These are phyloP conservation scores for Caenorhabditis sp. DNA, from an alignment of 2,888 invertebrate genomes.

Conservation along the genomic window DNA sequence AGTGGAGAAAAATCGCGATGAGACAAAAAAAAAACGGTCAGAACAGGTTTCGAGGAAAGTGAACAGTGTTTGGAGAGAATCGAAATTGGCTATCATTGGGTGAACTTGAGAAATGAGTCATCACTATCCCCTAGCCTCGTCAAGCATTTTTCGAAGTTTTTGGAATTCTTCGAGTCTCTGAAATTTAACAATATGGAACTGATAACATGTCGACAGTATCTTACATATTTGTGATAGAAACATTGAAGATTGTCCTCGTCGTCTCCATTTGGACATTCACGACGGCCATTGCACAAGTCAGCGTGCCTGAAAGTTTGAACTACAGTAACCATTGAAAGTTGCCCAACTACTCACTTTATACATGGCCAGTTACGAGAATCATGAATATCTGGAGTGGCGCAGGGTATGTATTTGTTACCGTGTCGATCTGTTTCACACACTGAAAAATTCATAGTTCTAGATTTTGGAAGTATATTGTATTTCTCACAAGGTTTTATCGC, in stretches of 20 bases:
- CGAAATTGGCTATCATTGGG: background rate
- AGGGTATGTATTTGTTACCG: slow-evolving; percentile 46
- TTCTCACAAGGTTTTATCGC: slow-evolving; percentile 31
- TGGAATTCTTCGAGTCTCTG: slow-evolving; percentile 13
- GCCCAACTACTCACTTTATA: slow-evolving; percentile 44
- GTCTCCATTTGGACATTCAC: slow-evolving; percentile 61
- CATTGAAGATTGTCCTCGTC: slow-evolving; percentile 40
- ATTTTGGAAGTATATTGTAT: too few relatives aligned
- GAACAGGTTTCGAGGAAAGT: background rate
- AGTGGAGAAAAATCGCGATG: background rate
- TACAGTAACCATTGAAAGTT: background rate
- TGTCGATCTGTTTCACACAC: slow-evolving; percentile 32
- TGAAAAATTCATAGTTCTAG: slow-evolving; percentile 1
- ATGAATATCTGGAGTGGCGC: slow-evolving; percentile 28
- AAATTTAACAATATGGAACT: background rate
- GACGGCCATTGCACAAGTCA: slow-evolving; percentile 44
- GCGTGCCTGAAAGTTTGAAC: slow-evolving; percentile 13
- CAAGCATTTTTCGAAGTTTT: slow-evolving; percentile 25
- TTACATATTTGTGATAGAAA: slow-evolving; percentile 46
- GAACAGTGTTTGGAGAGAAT: background rate
- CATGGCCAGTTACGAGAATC: slow-evolving; percentile 48
- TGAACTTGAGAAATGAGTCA: background rate
- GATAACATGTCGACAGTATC: background rate
- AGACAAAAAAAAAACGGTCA: background rate
- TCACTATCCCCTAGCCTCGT: slow-evolving; percentile 29